Conservation (phyloP, 2,797 vertebrate species). For the Parambassis ranga region DNA sequence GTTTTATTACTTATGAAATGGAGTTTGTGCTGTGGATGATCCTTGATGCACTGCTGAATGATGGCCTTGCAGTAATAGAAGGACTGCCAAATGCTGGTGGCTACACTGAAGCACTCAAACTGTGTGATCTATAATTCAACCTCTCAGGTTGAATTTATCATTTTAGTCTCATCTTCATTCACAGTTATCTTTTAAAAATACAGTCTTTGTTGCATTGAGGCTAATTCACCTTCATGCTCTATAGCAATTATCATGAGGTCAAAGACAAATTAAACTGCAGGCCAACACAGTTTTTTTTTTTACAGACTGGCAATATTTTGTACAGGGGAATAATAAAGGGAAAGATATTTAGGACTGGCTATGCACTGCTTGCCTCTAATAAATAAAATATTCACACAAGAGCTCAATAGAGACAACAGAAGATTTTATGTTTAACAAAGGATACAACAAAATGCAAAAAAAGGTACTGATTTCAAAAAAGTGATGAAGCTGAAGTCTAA, state of each 20-base stretch:
- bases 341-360: neutral
- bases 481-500: neutral
- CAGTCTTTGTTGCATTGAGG: neutral
- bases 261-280: too few relatives aligned
- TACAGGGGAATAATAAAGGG: neutral
- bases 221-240: neutral
- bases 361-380: slow-evolving; percentile 29
- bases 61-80: neutral
- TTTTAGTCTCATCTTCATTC: too few relatives aligned
- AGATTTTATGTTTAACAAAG: neutral
- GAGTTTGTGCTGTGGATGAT: slow-evolving; percentile 14
- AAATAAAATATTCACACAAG: neutral
- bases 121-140: neutral
- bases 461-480: too few relatives aligned
- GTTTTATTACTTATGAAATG: slow-evolving; percentile 16
- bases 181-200: too few relatives aligned
- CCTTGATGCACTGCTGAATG: slow-evolving; percentile 3
- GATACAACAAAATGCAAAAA: neutral
- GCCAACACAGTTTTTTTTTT: too few relatives aligned
- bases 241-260: too few relatives aligned
- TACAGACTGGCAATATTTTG: too few relatives aligned
- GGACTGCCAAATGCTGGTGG: neutral
- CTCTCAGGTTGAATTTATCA: too few relatives aligned
- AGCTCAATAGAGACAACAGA: neutral
- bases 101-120: neutral